phyloP scores from a whole-genome alignment of 1,140 invertebrate species.

The Cataglyphis hispanica region DNA sequence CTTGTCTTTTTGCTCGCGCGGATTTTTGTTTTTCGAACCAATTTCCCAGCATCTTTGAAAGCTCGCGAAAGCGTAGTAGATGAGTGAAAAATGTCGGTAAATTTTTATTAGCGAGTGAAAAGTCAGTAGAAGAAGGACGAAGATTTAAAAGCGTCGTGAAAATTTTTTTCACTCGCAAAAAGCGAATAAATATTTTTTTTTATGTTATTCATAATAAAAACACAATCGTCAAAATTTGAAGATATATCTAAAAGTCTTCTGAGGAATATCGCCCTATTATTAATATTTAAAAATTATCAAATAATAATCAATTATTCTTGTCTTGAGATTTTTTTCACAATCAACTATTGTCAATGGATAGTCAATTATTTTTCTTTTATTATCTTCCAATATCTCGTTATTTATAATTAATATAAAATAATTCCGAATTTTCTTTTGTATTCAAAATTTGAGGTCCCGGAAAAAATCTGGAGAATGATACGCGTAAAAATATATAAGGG shows the following conservation, averaged over 20 bases:
- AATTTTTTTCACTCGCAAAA: not conserved
- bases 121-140: not conserved
- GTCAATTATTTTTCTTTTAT: not conserved
- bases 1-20: no score
- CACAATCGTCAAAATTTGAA: not conserved
- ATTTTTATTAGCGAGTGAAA: constrained; percentile 7
- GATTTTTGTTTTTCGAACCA: constrained; percentile 35
- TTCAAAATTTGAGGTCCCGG: not conserved
- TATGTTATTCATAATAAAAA: not conserved
- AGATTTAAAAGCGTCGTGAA: not conserved
- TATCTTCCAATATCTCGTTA: not conserved
- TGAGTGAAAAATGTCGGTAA: constrained; percentile 11
- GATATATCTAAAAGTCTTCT: not conserved
- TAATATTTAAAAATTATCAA: no score
- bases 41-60: constrained; percentile 33
- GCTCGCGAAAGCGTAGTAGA: not conserved
- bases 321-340: not conserved
- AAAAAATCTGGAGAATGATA: not conserved
- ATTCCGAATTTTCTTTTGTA: not conserved
- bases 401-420: not conserved
- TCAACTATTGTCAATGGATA: constrained; percentile 1
- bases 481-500: constrained; percentile 7
- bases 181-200: not conserved
- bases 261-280: not conserved
- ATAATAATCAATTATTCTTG: no score